Conservation (phyloP, 2,797 vertebrate genomes). For the Neomorphus geoffroyi region DNA sequence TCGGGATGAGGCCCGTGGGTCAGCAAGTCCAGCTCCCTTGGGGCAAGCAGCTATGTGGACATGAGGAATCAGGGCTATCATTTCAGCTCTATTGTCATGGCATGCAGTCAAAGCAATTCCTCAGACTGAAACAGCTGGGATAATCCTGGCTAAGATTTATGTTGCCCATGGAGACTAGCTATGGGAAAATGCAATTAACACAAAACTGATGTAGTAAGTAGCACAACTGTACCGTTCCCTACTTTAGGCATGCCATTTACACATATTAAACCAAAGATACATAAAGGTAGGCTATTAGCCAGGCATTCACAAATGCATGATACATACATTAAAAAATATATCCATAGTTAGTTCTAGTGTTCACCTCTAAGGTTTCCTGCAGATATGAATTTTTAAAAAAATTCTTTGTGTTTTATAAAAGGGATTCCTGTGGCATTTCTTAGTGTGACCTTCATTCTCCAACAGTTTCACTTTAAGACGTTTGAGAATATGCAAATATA, state of each 20-base stretch:
- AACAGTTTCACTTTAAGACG: slow-evolving; percentile 62
- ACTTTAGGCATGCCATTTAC: slow-evolving; percentile 71
- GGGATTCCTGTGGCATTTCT: slow-evolving; percentile 59
- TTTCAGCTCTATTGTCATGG: background rate
- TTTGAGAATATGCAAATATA: slow-evolving; percentile 61
- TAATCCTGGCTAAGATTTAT: slow-evolving; percentile 56
- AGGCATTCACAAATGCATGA: slow-evolving; percentile 72
- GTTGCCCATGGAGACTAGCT: slow-evolving; percentile 74
- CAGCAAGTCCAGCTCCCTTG: fast-evolving
- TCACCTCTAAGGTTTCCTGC: slow-evolving; percentile 65
- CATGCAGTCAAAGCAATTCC: slow-evolving; percentile 10
- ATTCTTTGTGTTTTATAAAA: slow-evolving; percentile 46
- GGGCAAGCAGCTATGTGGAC: background rate
- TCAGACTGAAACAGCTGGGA: background rate
- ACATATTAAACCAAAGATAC: slow-evolving; percentile 70
- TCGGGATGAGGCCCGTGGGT: fast-evolving
- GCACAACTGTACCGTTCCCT: slow-evolving; percentile 46
- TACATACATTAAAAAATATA: slow-evolving; percentile 73
- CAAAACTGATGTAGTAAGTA: background rate
- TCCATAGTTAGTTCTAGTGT: slow-evolving; percentile 56
- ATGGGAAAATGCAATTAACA: slow-evolving; percentile 66
- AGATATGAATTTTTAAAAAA: slow-evolving; percentile 53
- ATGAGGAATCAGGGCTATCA: background rate
- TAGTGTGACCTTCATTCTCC: slow-evolving; percentile 61
- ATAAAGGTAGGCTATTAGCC: slow-evolving; percentile 76